Percentiles rank a stretch among this genome's conserved stretches.
Conservation (phyloP, 1,140 invertebrate genomes). For the Euura saliciscinereae region DNA sequence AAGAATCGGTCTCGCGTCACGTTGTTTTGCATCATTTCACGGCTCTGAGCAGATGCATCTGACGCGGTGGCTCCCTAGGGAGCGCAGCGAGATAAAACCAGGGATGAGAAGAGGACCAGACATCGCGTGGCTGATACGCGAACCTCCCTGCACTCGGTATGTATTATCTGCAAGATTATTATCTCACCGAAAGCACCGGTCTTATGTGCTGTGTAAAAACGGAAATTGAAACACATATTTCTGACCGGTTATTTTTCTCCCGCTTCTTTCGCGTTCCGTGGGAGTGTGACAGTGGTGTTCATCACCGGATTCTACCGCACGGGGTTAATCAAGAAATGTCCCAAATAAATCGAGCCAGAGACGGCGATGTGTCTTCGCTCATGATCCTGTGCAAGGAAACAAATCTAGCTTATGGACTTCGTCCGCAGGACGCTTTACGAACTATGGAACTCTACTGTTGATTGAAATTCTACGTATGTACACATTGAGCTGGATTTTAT, state of each 20-base stretch:
- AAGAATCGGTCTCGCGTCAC: no score
- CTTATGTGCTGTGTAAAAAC: not conserved
- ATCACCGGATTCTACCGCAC: no score
- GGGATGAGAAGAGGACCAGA: not conserved
- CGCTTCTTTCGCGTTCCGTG: not conserved
- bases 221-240: conserved; percentile 3
- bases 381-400: no score
- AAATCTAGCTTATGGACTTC: no score
- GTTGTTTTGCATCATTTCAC: not conserved
- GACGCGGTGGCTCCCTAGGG: not conserved
- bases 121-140: not conserved
- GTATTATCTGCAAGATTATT: not conserved
- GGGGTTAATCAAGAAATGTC: no score
- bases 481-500: no score
- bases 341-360: no score
- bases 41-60: not conserved
- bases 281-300: no score
- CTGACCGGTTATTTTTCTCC: not conserved
- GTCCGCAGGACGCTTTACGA: no score
- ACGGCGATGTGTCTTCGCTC: no score
- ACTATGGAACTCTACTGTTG: no score
- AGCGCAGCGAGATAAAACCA: not conserved
- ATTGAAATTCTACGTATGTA: no score
- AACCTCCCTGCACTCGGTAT: not conserved
- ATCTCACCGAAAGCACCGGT: not conserved